Percentiles rank a stretch among this genome's conserved stretches.
These are phyloP conservation scores for Drosophila peninsularis DNA, from an alignment of 2,888 invertebrate species.

Conservation along the genomic window DNA sequence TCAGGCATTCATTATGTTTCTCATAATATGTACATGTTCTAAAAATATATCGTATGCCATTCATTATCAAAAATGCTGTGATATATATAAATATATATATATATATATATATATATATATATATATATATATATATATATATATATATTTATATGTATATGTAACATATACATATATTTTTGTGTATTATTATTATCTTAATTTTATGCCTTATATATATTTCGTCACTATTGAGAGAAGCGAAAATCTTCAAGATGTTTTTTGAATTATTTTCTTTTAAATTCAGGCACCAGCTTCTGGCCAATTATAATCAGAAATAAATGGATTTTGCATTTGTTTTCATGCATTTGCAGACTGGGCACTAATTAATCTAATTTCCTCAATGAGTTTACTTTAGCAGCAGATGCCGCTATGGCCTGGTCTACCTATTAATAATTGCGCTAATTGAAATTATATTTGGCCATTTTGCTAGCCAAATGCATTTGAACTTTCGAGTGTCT, in stretches of 20 bases:
- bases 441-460: conserved; percentile 55
- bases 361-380: conserved; percentile 12
- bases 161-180: too few species aligned
- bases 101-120: too few species aligned
- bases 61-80: neutral
- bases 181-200: neutral
- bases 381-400: conserved; percentile 47
- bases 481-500: conserved; percentile 52
- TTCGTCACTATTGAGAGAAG: neutral
- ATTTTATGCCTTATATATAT: neutral
- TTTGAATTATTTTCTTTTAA: neutral
- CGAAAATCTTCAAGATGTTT: neutral
- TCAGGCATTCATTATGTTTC: neutral
- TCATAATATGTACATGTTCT: neutral
- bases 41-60: neutral
- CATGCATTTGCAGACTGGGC: neutral
- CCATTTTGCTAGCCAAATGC: conserved; percentile 20
- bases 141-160: too few species aligned
- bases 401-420: conserved; percentile 46
- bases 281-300: neutral
- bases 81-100: too few species aligned
- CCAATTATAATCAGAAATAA: neutral
- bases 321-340: neutral
- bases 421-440: conserved; percentile 54
- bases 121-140: too few species aligned